Evolutionary conservation across 2,113 vertebrate genomes (phyloP), one percentile per base, ranked within the genome.

Genomic region (Leiothrix lutea): DNA sequence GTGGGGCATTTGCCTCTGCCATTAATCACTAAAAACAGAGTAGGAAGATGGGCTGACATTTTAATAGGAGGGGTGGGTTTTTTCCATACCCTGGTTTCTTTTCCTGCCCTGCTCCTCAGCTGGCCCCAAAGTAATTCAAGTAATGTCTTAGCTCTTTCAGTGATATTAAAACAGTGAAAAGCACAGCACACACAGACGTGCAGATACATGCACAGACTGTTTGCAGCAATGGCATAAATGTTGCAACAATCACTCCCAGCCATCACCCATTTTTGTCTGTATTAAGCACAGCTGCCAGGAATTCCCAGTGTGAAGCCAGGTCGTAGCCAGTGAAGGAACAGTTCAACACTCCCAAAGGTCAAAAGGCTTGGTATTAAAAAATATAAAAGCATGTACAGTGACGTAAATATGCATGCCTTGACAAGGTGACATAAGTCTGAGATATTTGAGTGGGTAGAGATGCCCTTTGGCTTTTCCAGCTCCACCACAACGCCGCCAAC

Each of bases 361-460:
- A 97, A 87, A 93, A 97, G 87, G 91, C 88, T 95, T 58, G 2
- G 72, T 90, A 96, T 88, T 95, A 95, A 96, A 96, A 95, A 95
- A 94, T 92, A 94, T 72, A 88, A 95, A 94, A 94, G 95, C 79
- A 70, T 89, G 65, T 45, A 9, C 48, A 77, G 87, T 96, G 96
- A 97, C 91, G 78, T 96, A 95, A 92, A 94, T 71, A 58, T 33
- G 35, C 84, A 29, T 96, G 96, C 75, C 88, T 94, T 95, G 81
- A 92, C 90, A 96, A 96, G 95, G 96, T 96, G 95, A 93, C 96
- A 88, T 91, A 45, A 69, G 83, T 58, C 81, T 64, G 83, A 95
- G 94, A 56, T 92, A 94, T 94, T 77, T 95, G 94, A 92, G 92
- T 95, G 96, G 83, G 92, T 57, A 97, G 85, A 92, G 75, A 84